phyloP scores from a whole-genome alignment of 1,140 invertebrate species.

The Sarcophaga bullata region DNA sequence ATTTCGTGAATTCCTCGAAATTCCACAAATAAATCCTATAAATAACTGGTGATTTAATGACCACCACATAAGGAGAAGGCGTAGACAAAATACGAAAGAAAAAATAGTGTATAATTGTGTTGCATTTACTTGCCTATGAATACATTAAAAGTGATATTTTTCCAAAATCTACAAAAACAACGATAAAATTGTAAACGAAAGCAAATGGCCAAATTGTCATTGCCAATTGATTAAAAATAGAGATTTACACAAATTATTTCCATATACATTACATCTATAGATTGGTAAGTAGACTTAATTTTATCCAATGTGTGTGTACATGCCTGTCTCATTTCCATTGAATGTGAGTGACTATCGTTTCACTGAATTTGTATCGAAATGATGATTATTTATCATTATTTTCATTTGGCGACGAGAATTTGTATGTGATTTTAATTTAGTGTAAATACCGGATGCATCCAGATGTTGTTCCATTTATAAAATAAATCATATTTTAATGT shows the following conservation, averaged over 20 bases:
- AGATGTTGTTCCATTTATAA: conserved; percentile 5
- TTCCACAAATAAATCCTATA: neutral
- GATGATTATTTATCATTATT: no score
- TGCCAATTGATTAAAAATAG: neutral
- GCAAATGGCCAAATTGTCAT: neutral
- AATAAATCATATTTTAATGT: no score
- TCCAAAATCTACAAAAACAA: neutral
- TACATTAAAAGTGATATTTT: neutral
- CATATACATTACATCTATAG: neutral
- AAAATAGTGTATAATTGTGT: neutral
- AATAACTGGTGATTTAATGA: neutral
- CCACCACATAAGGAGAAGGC: neutral
- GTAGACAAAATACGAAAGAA: neutral
- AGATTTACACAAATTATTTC: neutral
- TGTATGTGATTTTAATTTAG: no score
- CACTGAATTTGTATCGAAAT: no score
- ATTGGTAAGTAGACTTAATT: neutral
- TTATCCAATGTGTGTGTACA: neutral
- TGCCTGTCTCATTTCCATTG: neutral
- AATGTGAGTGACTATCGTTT: neutral
- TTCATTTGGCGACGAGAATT: no score
- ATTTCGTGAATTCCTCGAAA: neutral
- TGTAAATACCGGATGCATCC: neutral
- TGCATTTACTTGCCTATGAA: neutral
- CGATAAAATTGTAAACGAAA: conserved; percentile 22